phyloP scores from a whole-genome alignment of 2,888 invertebrate species.

The Lacanobia wlatinum region DNA sequence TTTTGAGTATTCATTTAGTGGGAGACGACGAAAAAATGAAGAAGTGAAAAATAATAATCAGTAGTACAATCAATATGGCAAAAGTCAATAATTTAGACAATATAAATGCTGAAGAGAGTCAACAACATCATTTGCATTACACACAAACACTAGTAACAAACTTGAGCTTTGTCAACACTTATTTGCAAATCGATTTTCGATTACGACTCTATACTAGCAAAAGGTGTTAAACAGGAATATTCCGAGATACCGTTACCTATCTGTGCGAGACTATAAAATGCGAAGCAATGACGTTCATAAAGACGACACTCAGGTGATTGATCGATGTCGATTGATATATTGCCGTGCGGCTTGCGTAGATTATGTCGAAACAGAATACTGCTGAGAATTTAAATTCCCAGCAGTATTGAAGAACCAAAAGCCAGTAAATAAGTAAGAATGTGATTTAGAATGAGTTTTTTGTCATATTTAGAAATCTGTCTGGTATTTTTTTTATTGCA shows the following conservation, averaged over 20 bases:
- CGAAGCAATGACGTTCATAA: constrained; percentile 35
- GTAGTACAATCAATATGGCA: too few relatives aligned
- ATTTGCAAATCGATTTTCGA: constrained; percentile 38
- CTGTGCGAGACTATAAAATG: constrained; percentile 50
- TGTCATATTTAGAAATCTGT: background rate
- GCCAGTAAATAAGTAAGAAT: too few relatives aligned
- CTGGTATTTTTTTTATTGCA: background rate
- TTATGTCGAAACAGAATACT: constrained; percentile 21
- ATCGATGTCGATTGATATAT: constrained; percentile 51
- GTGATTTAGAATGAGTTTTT: background rate
- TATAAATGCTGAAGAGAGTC: background rate
- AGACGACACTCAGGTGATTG: constrained; percentile 48
- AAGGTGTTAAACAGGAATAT: constrained; percentile 25
- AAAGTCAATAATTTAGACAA: background rate
- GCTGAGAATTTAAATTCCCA: background rate
- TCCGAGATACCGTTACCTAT: constrained; percentile 30
- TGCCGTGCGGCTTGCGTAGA: constrained; percentile 10
- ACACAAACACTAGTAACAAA: background rate
- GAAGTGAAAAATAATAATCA: background rate
- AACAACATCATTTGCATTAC: background rate
- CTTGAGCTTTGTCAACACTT: background rate
- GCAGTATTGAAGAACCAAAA: too few relatives aligned
- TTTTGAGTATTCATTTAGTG: constrained; percentile 5
- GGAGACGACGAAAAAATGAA: background rate
- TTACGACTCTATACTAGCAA: constrained; percentile 26